Evolutionary conservation across 64 coral and sea anemone species (phyloP), one percentile per base, ranked within the genome.

Genomic region (Stichodactyla helianthus): DNA sequence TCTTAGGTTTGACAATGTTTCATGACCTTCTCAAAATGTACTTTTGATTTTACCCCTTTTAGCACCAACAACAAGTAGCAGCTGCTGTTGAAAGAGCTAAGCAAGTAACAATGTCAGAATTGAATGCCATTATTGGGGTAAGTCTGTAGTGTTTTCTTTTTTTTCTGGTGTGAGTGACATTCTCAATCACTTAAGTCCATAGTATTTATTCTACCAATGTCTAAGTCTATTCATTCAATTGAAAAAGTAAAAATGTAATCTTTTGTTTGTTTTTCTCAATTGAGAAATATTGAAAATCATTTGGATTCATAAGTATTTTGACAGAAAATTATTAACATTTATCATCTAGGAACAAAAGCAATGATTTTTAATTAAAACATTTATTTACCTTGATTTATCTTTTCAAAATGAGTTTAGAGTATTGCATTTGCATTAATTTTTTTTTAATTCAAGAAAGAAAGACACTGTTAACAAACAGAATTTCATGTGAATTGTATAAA

Each of bases 11-110:
- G 68, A 74, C n/a, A 74, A 74, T 23, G 12, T 74, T 74, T 74
- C 10, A 74, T 74, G 52, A 83, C 15, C 60, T 18, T 67, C 6
- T n/a, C 58, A 71, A 83, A 52, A 62, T 27, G 84, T 0, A 15
- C 84, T 85, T 74, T 7, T 74, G 10, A 74, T 74, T 85, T 70
- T 87, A 77, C 65, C 57, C 71, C 54, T 56, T 57, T 50, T 76
- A 99, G 96, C 96, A 99, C 86, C 96, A 99, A 88, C 96, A 99
- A 53, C 96, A 99, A 88, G 96, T 99, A 53, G 96, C 96, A 10
- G 93, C 96, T 25, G 96, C 96, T 62, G 96, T 99, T 10, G 96
- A 99, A 84, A 92, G 96, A 79, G 96, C 96, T 16, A 99, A 99
- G 63, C 96, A 99, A 79, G 96, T 99, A 19, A 99, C 96, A 4